A percentile compares a stretch with the other conserved stretches of the same genome.
phyloP scores from a whole-genome alignment of 2,797 vertebrate species.

The Gymnothorax javanicus region DNA sequence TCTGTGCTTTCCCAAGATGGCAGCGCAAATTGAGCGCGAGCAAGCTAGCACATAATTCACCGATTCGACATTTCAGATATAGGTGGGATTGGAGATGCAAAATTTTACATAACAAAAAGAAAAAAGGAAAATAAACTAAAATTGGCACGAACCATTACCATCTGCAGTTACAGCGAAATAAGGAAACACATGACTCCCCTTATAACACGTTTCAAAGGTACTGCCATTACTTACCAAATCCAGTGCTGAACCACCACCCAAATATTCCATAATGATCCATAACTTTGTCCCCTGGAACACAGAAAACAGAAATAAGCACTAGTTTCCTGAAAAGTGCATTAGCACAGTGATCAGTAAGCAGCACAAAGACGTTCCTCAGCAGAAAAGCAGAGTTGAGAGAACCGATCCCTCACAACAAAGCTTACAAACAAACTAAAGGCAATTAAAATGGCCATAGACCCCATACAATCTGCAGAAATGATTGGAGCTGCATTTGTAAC shows the following conservation, averaged over 20 bases:
- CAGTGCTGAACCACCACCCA: slow-evolving; percentile 94
- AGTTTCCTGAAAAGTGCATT: slow-evolving; percentile 8
- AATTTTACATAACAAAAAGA: too few relatives aligned
- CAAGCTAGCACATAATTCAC: too few relatives aligned
- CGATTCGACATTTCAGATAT: too few relatives aligned
- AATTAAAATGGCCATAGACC: neutral
- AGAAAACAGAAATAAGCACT: neutral
- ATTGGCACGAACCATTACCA: too few relatives aligned
- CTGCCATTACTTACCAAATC: slow-evolving; percentile 84
- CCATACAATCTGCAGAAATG: neutral
- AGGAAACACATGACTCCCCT: neutral
- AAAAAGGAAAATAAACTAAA: too few relatives aligned
- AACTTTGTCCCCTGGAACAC: slow-evolving; percentile 91
- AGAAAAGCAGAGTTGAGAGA: neutral
- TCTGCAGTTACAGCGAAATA: neutral
- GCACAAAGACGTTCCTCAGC: neutral
- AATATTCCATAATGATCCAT: slow-evolving; percentile 99
- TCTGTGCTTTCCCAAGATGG: too few relatives aligned
- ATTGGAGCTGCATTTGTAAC: neutral
- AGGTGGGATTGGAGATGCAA: too few relatives aligned
- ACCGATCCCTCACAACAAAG: neutral
- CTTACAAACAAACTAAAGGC: neutral
- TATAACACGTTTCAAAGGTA: neutral
- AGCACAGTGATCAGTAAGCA: neutral
- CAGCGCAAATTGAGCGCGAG: too few relatives aligned